These are phyloP conservation scores for Ceraclea dissimilis DNA, from an alignment of 2,888 invertebrate species.

Conservation along the genomic window DNA sequence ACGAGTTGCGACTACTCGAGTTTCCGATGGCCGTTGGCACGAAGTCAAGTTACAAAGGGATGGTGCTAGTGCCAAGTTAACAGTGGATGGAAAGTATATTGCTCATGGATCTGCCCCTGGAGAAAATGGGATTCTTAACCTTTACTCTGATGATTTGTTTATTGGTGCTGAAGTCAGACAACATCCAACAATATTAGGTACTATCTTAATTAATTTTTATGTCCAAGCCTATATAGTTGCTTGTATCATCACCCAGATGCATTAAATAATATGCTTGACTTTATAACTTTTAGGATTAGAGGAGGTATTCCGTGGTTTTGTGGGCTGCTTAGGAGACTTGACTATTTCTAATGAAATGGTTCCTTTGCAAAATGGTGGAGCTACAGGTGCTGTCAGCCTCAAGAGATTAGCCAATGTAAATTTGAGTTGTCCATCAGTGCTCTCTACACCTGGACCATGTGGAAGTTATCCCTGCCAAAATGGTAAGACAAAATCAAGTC, in stretches of 20 bases:
- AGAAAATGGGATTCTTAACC: constrained; percentile 74
- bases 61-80: constrained; percentile 69
- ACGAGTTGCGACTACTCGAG: constrained; percentile 53
- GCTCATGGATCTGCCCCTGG: constrained; percentile 75
- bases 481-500: too few species aligned
- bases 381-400: constrained; percentile 54
- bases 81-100: constrained; percentile 67
- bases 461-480: constrained; percentile 74
- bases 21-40: constrained; percentile 37
- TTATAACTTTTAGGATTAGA: constrained; percentile 40
- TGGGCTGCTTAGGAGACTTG: constrained; percentile 87
- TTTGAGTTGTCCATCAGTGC: constrained; percentile 56
- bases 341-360: constrained; percentile 66
- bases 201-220: too few species aligned
- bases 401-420: constrained; percentile 64
- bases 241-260: not conserved
- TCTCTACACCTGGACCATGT: constrained; percentile 58
- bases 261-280: not conserved
- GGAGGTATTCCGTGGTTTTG: constrained; percentile 77
- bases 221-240: too few species aligned
- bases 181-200: constrained; percentile 61
- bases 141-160: constrained; percentile 75
- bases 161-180: constrained; percentile 76
- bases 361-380: constrained; percentile 52
- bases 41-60: constrained; percentile 59